phyloP scores from a whole-genome alignment of 2,113 vertebrate genomes.

The Chunga burmeisteri region DNA sequence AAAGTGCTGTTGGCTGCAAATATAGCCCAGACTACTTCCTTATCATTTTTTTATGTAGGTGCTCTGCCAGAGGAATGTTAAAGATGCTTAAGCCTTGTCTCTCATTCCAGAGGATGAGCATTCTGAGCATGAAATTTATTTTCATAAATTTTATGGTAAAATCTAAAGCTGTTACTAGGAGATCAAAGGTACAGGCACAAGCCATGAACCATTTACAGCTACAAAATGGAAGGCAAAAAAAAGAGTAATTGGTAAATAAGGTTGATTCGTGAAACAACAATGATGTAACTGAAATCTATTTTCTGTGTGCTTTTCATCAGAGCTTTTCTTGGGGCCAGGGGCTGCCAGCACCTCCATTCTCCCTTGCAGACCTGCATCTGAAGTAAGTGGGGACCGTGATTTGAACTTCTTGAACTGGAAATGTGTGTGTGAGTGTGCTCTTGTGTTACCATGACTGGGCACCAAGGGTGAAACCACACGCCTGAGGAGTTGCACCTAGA shows the following conservation, averaged over 20 bases:
- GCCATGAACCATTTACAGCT: neutral
- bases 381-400: neutral
- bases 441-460: neutral
- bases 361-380: neutral
- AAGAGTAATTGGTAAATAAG: neutral
- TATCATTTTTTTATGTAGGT: neutral
- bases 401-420: neutral
- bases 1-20: neutral
- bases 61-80: neutral
- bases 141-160: neutral
- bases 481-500: neutral
- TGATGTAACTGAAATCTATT: neutral
- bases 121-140: neutral
- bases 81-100: neutral
- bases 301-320: neutral
- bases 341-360: neutral
- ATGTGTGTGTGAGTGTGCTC: neutral
- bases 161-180: neutral
- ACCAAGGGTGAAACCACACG: neutral
- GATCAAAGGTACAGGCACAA: conserved; percentile 17
- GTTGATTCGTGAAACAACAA: neutral
- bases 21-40: neutral
- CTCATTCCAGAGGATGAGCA: neutral
- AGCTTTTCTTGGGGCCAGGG: neutral
- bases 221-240: neutral